Percentiles rank a stretch among this genome's conserved stretches.
These are phyloP conservation scores for Holothuria glaberrima DNA, from an alignment of 35 echinoderm and acorn worm genomes.

Conservation along the genomic window DNA sequence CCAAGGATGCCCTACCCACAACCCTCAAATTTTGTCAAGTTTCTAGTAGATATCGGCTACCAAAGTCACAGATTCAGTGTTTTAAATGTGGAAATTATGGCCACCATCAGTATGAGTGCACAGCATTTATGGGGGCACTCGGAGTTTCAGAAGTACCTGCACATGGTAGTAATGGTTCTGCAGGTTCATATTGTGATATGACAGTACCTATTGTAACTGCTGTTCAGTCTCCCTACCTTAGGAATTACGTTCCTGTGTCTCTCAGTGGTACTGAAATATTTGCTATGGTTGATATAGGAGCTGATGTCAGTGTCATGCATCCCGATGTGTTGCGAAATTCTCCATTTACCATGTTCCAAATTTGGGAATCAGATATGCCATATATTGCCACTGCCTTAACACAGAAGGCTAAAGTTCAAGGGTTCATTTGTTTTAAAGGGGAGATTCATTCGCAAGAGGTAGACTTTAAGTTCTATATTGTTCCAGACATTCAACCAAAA, in stretches of 20 bases:
- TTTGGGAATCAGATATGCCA: neutral
- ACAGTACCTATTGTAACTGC: neutral
- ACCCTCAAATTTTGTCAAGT: no score
- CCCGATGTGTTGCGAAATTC: neutral
- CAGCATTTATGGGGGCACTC: neutral
- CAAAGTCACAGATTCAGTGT: neutral
- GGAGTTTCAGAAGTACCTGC: no score
- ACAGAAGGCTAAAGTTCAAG: neutral
- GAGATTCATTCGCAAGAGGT: no score
- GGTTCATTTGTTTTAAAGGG: neutral
- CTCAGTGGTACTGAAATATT: neutral
- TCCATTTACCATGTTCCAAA: neutral
- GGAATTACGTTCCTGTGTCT: slow-evolving; percentile 3
- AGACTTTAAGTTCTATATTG: slow-evolving; percentile 34
- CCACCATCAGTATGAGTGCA: neutral
- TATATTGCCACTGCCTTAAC: neutral
- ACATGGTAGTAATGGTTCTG: no score
- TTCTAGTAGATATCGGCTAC: neutral
- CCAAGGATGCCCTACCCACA: no score
- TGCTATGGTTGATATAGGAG: no score
- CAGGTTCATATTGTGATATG: no score
- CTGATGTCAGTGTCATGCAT: no score
- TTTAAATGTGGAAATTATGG: slow-evolving; percentile 1
- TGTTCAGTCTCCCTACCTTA: slow-evolving; percentile 16
- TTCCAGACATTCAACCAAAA: slow-evolving; percentile 21